Percentiles rank a stretch among this genome's conserved stretches.
Evolutionary conservation across 64 coral and sea anemone species (phyloP).

Genomic region (Porites lutea): DNA sequence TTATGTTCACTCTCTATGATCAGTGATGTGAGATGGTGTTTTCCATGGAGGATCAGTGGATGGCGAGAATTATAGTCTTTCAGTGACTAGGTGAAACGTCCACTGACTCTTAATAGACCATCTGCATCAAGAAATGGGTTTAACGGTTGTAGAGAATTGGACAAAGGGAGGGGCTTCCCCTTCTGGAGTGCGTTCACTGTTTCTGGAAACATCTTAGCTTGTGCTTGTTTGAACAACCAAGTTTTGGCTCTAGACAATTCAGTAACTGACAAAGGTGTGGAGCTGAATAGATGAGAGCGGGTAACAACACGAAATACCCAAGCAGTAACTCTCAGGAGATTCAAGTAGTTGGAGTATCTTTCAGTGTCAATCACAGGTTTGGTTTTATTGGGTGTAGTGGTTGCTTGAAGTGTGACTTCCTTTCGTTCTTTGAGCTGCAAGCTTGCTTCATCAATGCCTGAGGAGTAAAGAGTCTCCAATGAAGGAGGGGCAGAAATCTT

Average conservation of each 20-base stretch:
- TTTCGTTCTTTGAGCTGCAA: constrained; percentile 47
- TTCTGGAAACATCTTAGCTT: constrained; percentile 35
- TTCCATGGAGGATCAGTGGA: constrained; percentile 64
- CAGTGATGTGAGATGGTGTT: constrained; percentile 52
- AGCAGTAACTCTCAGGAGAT: constrained; percentile 45
- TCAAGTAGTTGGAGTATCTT: constrained; percentile 23
- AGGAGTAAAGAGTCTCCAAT: constrained; percentile 8
- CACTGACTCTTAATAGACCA: constrained; percentile 70
- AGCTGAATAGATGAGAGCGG: constrained; percentile 46
- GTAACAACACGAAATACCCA: constrained; percentile 61
- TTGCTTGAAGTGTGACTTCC: constrained; percentile 6
- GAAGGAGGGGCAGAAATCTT: constrained; percentile 21
- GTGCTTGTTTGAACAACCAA: constrained; percentile 46
- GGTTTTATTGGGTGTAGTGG: constrained; percentile 11
- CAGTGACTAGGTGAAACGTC: constrained; percentile 30
- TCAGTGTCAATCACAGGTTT: constrained; percentile 41
- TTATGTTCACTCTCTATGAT: constrained; percentile 62
- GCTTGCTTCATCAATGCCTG: constrained; percentile 21
- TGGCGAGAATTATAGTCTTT: constrained; percentile 51
- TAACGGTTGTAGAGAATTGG: constrained; percentile 29
- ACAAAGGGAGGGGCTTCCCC: constrained; percentile 38
- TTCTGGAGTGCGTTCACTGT: constrained; percentile 19
- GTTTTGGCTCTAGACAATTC: constrained; percentile 47
- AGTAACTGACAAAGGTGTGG: constrained; percentile 20
- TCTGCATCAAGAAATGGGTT: constrained; percentile 74